Evolutionary conservation across 1,140 invertebrate species (phyloP), one percentile per base, ranked within the genome.

Genomic region (Drosophila elegans): DNA sequence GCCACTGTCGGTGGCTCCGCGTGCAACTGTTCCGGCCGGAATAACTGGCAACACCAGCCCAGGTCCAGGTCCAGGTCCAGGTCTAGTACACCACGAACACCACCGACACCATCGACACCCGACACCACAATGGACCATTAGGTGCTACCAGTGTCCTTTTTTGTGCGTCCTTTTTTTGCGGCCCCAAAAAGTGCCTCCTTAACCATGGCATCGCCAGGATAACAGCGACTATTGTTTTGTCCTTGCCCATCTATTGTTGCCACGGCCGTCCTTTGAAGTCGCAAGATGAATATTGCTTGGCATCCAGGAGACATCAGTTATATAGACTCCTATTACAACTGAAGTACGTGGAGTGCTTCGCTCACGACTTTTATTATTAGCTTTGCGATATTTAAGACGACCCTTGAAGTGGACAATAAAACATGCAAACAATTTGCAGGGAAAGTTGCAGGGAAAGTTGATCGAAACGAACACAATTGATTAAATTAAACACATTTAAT

Each of bases 111-210:
- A 32, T 53, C 53, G 49, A 57, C 76, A 68, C 79, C 83, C 53
- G 49, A 57, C 76, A 68, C 79, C 83, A 88, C 67, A 77, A 80
- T 79, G 75, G 71, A 55, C 83, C 76, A 83, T 86, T 86, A 88
- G 78, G 63, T 78, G 75, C 83, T 54, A 71, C 78, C 55, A 73
- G 88, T 86, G 82, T 86, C 79, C 81, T 51, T 63, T 82, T 44
- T 55, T 49, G 34, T 38, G 34, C 13, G 64, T 55, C 42, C 52
- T 16, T 62, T 60, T 72, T 51, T 42, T 38, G 16, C 29, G 38
- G 46, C 34, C 44, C 21, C 42, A 21, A 56, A 71, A 71, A 69
- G 51, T 36, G 67, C n/a, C 67, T 71, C 68, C 52, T 71, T 71
- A 71, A 36, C 42, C 64, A 45, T 57, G n/a, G 64, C 64, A 49